Conservation (phyloP, 1,140 invertebrate species). For the Drosophila pandora region DNA sequence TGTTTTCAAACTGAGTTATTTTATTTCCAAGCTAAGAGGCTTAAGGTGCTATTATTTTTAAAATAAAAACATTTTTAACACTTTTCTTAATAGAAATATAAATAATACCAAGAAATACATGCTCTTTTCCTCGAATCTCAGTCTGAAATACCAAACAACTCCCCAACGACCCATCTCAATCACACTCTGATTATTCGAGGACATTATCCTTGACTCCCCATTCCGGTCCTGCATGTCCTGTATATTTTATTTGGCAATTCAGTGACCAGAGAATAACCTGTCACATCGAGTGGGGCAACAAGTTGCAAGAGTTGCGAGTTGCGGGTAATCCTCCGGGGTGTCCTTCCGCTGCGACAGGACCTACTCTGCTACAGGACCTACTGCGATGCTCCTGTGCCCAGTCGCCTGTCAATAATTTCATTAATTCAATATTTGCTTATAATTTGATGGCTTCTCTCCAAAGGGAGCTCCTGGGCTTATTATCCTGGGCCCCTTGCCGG, state of each 20-base stretch:
- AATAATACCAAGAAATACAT: too few relatives aligned
- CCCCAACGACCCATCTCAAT: too few relatives aligned
- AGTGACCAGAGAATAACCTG: slow-evolving; percentile 56
- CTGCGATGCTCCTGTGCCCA: slow-evolving; percentile 25
- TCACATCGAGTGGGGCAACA: slow-evolving; percentile 51
- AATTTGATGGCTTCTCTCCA: slow-evolving; percentile 61
- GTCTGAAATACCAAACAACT: neutral
- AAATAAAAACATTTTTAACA: too few relatives aligned
- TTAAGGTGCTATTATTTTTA: too few relatives aligned
- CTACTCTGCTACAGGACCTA: neutral
- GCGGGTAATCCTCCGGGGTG: slow-evolving; percentile 4
- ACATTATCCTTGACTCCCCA: neutral
- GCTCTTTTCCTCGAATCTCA: too few relatives aligned
- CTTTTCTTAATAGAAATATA: too few relatives aligned
- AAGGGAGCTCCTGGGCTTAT: slow-evolving; percentile 54
- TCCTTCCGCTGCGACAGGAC: neutral
- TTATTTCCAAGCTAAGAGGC: too few relatives aligned
- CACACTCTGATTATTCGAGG: neutral
- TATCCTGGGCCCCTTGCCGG: slow-evolving; percentile 10
- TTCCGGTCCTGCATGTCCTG: neutral
- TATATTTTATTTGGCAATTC: slow-evolving; percentile 76
- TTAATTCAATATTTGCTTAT: slow-evolving; percentile 73
- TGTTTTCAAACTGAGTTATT: too few relatives aligned
- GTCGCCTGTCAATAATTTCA: slow-evolving; percentile 73
- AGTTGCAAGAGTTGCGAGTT: slow-evolving; percentile 2